Evolutionary conservation across 2,888 invertebrate species (phyloP), one percentile per base, ranked within the genome.

Genomic region (Xylota segnis): DNA sequence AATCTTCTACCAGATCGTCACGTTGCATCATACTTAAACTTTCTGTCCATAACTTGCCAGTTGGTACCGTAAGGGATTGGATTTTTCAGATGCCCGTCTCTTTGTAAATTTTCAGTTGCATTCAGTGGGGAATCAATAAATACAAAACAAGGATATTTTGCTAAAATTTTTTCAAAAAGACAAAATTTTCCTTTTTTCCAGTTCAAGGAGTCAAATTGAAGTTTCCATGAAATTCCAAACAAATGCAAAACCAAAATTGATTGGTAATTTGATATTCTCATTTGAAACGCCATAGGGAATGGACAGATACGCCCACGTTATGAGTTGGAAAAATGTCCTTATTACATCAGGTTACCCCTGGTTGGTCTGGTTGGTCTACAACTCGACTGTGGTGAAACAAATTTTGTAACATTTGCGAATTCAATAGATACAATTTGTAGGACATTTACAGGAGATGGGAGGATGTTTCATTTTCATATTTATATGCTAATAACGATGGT

Each of bases 351-450:
- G 43, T 37, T 45, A 54, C 61, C 34, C 23, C 7, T 5, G 14
- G n/a, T 14, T 63, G n/a, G n/a, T n/a, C n/a, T n/a, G n/a, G n/a
- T n/a, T n/a, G n/a, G 40, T 12, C 10, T 29, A 50, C 3, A 3
- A 72, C 14, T 34, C 16, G 23, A 43, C 32, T 74, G 59, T 18
- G 65, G 58, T 52, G 18, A 52, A 66, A 63, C 27, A 23, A 52
- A n/a, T 75, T 79, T 70, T 29, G 75, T 40, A 81, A 84, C 84
- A 84, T 84, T 84, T 84, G 84, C 63, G 58, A 81, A 71, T 81
- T 81, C 81, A 79, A 84, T 75, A 65, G 81, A 84, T 66, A 84
- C 84, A 84, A 81, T 81, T 84, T 79, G 40, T 16, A 7, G 43
- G 43, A 9, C 29, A 65, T 70, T 59, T 70, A 40, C 71, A 71